Evolutionary conservation across 2,797 vertebrate species (phyloP), one percentile per base, ranked within the genome.

Genomic region (Cirrhinus mrigala): DNA sequence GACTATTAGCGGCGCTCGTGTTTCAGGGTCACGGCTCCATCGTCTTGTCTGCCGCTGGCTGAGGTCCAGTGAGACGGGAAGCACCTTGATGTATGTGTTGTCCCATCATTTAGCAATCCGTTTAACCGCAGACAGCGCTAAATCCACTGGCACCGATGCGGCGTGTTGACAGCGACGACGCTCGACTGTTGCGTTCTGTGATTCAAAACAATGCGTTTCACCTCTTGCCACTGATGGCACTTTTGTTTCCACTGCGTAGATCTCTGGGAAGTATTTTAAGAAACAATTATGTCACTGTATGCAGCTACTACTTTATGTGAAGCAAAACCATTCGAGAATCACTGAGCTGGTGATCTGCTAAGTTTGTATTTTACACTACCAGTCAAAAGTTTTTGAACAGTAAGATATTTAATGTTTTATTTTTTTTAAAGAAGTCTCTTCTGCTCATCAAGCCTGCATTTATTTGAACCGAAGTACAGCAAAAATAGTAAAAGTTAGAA

Each of bases 1-100:
- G 83, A 81, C 87, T 88, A 87, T 88, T 88, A 87, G 87, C 50
- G 6, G 71, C 44, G 85, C 89, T 89, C 87, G 73, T 87, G 87
- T 86, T 87, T 86, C 87, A 84, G 77, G 85, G 85, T 87, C 89
- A 70, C 24, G 71, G 81, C 81, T 60, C 77, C 73, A 88, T 86
- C 83, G 85, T 84, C 83, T 79, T 79, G 79, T 75, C 85, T 85
- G 81, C 50, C 6, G 27, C 62, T 89, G 89, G 87, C 85, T 62
- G 75, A 58, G 48, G 76, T 87, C 89, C 86, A 89, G 79, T 15
- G 62, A 69, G 76, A 44, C n/a, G n/a, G 48, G 73, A 40, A 62
- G 81, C 85, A 69, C 85, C 84, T 87, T 84, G 86, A 82, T 79
- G 81, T 83, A 70, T 81, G 81, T 64, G n/a, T 86, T 20, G 50